Base-by-base conservation (phyloP, 2,888 invertebrate species). In the Pammene fasciana region DNA sequence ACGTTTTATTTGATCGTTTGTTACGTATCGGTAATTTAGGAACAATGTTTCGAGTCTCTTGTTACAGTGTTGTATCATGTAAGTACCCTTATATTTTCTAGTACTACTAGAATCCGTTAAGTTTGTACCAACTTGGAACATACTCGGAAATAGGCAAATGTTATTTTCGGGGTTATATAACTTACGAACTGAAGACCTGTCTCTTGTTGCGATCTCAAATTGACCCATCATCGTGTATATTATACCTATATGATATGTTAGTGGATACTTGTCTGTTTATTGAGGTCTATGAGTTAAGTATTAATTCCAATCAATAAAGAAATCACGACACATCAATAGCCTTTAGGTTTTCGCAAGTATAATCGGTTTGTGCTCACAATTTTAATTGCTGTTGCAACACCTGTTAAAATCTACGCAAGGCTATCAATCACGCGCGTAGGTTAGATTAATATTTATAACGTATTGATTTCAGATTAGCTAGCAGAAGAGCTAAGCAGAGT, bases 301-400 rank as follows among this genome's bases (percentile, higher is more conserved):
- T 56, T 65, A 65, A 14, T 54, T 36, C 46, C 56, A 57, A 52
- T 52, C 50, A 64, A 52, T 59, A 65, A 57, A 65, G 18, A 64
- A 45, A 57, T 68, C 57, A 64, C 57, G 34, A 57, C n/a, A 52
- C 62, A 11, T 56, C 50, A 43, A 57, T n/a, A 50, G 50, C 36
- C 45, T 57, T 56, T 62, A 62, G n/a, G 34, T 68, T 68, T 68
- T 65, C 68, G 68, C 68, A 68, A 68, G 64, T 43, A 57, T 57
- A 64, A 46, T 64, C 18, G 34, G 52, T 65, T 52, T 65, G 52
- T 68, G 68, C 64, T 59, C 16, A 68, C 50, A 68, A 46, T 57
- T 36, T 65, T 68, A 65, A 70, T 70, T 70, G 59, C 36, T 70
- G 41, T 70, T 70, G 48, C 65, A 70, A 65, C 59, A 70, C 34